Base-by-base conservation (phyloP, 2,888 invertebrate species). In the Stenurella melanura region DNA sequence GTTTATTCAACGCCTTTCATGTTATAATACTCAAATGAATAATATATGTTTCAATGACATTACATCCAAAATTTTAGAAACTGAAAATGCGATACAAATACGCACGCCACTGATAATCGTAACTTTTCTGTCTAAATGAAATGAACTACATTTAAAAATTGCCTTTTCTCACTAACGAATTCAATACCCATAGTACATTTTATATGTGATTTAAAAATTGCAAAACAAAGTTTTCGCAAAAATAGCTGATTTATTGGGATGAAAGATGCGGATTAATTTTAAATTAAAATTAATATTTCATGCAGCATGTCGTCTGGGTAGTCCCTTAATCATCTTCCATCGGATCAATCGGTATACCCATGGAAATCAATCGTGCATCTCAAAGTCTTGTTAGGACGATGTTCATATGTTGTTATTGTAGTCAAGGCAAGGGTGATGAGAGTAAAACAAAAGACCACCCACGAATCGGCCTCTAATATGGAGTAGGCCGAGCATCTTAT, bases 341-440 rank as follows among this genome's bases (percentile, higher is more conserved):
- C 57, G 67, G 77, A 81, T 81, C 81, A 81, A 81, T 83, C 79
- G 81, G 70, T 73, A 74, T 77, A 79, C 71, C 77, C 80, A 82
- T 84, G 83, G 81, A 84, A 84, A 83, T 85, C 85, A 84, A 86
- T 86, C 86, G 86, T 86, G 86, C 86, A 84, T 86, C 85, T 84
- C 84, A 80, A 79, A 80, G 78, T 82, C 84, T 86, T 86, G 86
- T 85, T 85, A 85, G 81, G 77, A 74, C 83, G 83, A 85, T 85
- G 86, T 86, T 86, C 85, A 86, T 85, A 85, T 85, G 85, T 85
- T 83, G 83, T 84, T 84, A 77, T 76, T 79, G 83, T 84, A 83
- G 82, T 85, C 84, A 80, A 81, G 82, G 83, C 81, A 80, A 83
- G 83, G 83, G 84, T 86, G 85, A 86, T 83, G 86, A 83, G 82